phyloP scores from a whole-genome alignment of 2,113 vertebrate species.

The Saimiri boliviensis region DNA sequence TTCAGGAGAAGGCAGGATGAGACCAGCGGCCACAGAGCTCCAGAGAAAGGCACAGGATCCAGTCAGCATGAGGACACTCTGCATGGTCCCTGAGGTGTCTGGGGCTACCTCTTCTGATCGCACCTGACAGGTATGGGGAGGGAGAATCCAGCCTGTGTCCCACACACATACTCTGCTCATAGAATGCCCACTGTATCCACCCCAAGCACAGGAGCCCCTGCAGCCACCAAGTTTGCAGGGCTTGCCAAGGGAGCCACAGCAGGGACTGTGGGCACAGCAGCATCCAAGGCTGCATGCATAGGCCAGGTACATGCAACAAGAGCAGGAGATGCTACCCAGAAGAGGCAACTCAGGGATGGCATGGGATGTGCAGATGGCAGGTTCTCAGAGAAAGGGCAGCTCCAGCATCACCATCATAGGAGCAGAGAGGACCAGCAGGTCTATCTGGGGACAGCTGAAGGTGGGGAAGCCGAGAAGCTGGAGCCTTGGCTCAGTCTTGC shows the following conservation, averaged over 20 bases:
- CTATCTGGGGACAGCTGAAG: background rate
- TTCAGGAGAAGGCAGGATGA: background rate
- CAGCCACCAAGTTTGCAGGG: background rate
- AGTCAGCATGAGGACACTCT: background rate
- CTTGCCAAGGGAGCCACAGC: background rate
- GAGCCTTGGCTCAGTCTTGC: background rate
- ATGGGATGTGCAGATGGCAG: fast-evolving
- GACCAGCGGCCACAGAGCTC: background rate
- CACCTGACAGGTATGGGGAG: too few species aligned
- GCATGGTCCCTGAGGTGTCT: too few species aligned
- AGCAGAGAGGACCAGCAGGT: background rate
- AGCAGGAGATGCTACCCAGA: background rate
- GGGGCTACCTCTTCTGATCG: background rate
- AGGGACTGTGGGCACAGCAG: background rate
- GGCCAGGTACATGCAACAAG: fast-evolving
- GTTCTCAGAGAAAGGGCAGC: background rate
- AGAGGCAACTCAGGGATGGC: fast-evolving
- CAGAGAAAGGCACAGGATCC: background rate
- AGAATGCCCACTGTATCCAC: background rate
- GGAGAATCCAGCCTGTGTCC: background rate
- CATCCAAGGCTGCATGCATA: background rate
- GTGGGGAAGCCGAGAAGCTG: background rate
- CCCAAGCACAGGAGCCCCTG: too few species aligned
- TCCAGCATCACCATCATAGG: fast-evolving
- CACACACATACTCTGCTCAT: background rate